Evolutionary conservation across 2,113 vertebrate species (phyloP).

Genomic region (Mugil cephalus): DNA sequence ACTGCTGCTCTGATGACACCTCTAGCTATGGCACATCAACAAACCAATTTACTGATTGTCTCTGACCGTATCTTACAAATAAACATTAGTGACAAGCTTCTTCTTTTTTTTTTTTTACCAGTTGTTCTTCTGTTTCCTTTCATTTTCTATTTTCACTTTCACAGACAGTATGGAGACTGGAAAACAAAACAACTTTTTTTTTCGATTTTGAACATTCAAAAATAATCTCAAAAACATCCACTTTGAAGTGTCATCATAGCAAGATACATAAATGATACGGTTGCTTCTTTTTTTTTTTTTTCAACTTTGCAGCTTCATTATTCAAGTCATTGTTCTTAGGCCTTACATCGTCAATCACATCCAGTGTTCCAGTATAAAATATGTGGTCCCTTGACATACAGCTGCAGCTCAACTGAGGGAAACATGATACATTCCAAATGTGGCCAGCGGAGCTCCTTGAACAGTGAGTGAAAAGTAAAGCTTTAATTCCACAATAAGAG

Average conservation of each 20-base stretch:
- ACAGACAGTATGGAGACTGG: slow-evolving; percentile 76
- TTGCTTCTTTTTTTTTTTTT: slow-evolving; percentile 34
- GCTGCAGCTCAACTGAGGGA: slow-evolving; percentile 52
- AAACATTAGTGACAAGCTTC: slow-evolving; percentile 64
- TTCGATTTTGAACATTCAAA: slow-evolving; percentile 76
- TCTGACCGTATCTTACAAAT: slow-evolving; percentile 76
- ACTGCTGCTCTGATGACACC: slow-evolving; percentile 53
- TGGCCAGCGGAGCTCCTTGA: slow-evolving; percentile 63
- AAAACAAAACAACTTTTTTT: slow-evolving; percentile 46
- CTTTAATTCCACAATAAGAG: slow-evolving; percentile 79
- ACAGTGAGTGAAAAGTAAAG: slow-evolving; percentile 76
- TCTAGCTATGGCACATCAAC: slow-evolving; percentile 75
- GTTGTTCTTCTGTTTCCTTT: slow-evolving; percentile 46
- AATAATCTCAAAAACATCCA: slow-evolving; percentile 76
- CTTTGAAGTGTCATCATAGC: slow-evolving; percentile 68
- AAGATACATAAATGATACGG: slow-evolving; percentile 75
- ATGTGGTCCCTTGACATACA: slow-evolving; percentile 62
- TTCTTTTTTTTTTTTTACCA: slow-evolving; percentile 32
- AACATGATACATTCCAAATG: slow-evolving; percentile 81
- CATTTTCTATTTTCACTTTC: slow-evolving; percentile 66
- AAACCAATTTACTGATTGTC: slow-evolving; percentile 84
- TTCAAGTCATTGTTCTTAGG: slow-evolving; percentile 51
- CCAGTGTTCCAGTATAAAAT: slow-evolving; percentile 72
- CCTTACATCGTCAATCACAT: slow-evolving; percentile 61
- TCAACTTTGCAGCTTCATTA: slow-evolving; percentile 51